These are phyloP conservation scores for Spatulosminthurus flaviceps DNA, from an alignment of 2,888 invertebrate genomes.

Conservation along the genomic window DNA sequence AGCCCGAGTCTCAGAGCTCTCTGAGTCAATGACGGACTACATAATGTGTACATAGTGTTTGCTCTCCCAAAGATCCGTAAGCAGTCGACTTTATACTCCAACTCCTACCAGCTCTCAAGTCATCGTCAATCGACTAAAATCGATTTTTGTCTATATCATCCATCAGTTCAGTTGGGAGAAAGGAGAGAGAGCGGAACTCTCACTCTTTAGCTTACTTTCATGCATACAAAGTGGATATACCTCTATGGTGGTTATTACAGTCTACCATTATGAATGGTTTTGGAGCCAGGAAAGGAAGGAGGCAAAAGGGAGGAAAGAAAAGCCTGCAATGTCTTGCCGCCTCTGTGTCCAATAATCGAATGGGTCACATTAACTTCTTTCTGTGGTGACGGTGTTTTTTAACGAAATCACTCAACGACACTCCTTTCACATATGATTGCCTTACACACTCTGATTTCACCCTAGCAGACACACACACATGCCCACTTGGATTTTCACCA, in stretches of 20 bases:
- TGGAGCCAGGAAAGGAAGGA: neutral
- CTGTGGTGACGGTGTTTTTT: neutral
- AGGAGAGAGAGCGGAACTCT: conserved; percentile 7
- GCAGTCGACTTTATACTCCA: conserved; percentile 27
- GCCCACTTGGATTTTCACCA: no score
- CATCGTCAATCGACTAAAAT: conserved; percentile 45
- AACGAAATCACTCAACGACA: no score
- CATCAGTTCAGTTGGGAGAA: conserved; percentile 28
- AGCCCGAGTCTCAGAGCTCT: no score
- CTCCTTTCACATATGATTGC: no score
- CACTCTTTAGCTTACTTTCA: conserved; percentile 14
- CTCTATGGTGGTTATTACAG: neutral
- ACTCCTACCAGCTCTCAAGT: conserved; percentile 28
- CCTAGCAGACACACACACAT: no score
- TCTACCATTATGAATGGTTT: neutral
- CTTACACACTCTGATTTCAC: no score
- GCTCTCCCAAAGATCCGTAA: conserved; percentile 37
- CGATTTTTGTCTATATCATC: conserved; percentile 46
- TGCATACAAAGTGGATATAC: neutral
- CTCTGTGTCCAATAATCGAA: conserved; percentile 2
- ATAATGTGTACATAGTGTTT: conserved; percentile 21
- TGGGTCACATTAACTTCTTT: conserved; percentile 19
- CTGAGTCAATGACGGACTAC: conserved; percentile 30
- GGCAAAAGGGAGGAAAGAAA: neutral
- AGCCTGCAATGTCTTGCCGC: neutral